A percentile compares a stretch with the other conserved stretches of the same genome.
Evolutionary conservation across 1,140 invertebrate genomes (phyloP).

Genomic region (Drosophila busckii): DNA sequence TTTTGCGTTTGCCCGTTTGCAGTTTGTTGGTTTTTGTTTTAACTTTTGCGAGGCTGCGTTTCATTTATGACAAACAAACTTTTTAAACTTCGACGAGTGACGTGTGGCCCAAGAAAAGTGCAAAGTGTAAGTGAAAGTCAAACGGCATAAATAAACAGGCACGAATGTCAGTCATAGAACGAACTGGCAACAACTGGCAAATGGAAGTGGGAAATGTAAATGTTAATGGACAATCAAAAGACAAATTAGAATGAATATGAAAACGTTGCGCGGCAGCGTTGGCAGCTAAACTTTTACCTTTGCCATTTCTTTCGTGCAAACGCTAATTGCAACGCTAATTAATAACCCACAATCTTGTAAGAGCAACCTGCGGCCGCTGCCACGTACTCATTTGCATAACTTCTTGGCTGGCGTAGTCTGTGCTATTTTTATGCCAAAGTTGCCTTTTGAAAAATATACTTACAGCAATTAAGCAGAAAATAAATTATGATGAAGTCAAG

Average conservation of each 20-base stretch:
- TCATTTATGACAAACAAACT: constrained; percentile 70
- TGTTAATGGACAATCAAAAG: constrained; percentile 9
- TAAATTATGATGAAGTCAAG: background rate
- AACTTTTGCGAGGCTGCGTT: constrained; percentile 35
- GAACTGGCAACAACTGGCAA: constrained; percentile 6
- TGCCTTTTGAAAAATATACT: constrained; percentile 40
- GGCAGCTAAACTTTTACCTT: constrained; percentile 42
- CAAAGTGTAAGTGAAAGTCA: constrained; percentile 68
- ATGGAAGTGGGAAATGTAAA: constrained; percentile 1
- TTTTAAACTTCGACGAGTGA: constrained; percentile 50
- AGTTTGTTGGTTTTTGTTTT: constrained; percentile 34
- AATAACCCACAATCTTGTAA: constrained; percentile 55
- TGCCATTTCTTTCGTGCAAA: constrained; percentile 30
- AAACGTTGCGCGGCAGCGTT: no score
- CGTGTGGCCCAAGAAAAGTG: constrained; percentile 64
- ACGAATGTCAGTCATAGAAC: constrained; percentile 19
- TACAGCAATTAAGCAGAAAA: constrained; percentile 53
- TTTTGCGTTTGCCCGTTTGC: constrained; percentile 48
- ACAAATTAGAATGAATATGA: constrained; percentile 12
- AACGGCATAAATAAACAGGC: constrained; percentile 68
- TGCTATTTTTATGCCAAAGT: constrained; percentile 25
- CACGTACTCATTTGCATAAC: constrained; percentile 26
- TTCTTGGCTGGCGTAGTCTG: constrained; percentile 8
- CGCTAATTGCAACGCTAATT: constrained; percentile 64
- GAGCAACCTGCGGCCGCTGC: constrained; percentile 8